Conservation (phyloP, 2,888 invertebrate species). For the Xylocampa areola region DNA sequence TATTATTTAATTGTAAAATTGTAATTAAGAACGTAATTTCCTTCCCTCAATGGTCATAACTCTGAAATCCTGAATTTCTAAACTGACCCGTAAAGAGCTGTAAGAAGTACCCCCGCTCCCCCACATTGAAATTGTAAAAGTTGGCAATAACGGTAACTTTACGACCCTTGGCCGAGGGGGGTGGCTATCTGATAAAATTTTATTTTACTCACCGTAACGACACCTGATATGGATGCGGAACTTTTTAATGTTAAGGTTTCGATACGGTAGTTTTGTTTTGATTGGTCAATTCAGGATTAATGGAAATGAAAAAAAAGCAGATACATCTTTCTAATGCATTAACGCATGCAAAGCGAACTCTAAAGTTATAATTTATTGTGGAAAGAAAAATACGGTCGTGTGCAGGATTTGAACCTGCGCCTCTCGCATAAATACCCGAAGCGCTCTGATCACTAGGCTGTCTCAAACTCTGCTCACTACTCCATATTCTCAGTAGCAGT, state of each 20-base stretch:
- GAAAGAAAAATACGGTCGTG: too few relatives aligned
- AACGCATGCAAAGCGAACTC: background rate
- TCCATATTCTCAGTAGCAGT: too few relatives aligned
- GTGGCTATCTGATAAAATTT: constrained; percentile 40
- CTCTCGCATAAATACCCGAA: too few relatives aligned
- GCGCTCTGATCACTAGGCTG: too few relatives aligned
- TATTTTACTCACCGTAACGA: constrained; percentile 20
- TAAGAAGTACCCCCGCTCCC: constrained; percentile 32
- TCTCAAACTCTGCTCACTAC: too few relatives aligned
- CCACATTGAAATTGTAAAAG: constrained; percentile 48
- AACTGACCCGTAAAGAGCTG: constrained; percentile 34
- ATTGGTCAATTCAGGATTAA: background rate
- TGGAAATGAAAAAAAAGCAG: background rate
- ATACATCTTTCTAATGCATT: background rate
- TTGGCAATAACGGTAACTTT: constrained; percentile 45
- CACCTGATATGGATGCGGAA: constrained; percentile 15
- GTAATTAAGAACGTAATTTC: constrained; percentile 11
- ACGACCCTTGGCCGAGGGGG: constrained; percentile 21
- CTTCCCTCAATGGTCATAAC: constrained; percentile 34
- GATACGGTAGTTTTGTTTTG: background rate
- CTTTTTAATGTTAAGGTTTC: constrained; percentile 13
- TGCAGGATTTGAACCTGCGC: too few relatives aligned
- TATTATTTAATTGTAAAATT: too few relatives aligned
- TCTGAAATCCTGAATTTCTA: constrained; percentile 37
- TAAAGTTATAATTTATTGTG: too few relatives aligned